These are phyloP conservation scores for Rafetus swinhoei DNA, from an alignment of 2,113 vertebrate species.

Conservation along the genomic window DNA sequence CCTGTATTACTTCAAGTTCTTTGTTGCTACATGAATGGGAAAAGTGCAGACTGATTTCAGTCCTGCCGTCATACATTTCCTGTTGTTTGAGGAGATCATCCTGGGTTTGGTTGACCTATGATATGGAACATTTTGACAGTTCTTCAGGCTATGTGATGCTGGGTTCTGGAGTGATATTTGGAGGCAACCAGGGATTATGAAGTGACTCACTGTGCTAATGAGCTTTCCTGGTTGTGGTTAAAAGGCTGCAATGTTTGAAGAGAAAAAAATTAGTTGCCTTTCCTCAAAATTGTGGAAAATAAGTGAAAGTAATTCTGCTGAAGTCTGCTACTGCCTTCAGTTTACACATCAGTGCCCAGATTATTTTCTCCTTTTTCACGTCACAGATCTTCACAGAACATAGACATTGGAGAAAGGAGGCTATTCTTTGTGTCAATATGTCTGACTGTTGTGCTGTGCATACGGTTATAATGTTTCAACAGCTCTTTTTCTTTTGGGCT, in stretches of 20 bases:
- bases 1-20: background rate
- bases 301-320: background rate
- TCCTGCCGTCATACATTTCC: background rate
- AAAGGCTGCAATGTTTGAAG: background rate
- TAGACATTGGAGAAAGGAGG: rapidly evolving
- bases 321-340: background rate
- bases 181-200: background rate
- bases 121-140: slow-evolving; percentile 1
- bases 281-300: background rate
- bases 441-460: background rate
- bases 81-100: slow-evolving; percentile 16
- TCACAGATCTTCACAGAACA: background rate
- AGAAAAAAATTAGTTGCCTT: background rate
- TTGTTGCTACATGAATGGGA: background rate
- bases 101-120: background rate
- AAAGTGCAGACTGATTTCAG: background rate
- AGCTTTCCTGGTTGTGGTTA: background rate
- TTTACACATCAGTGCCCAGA: background rate
- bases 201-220: background rate
- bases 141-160: background rate
- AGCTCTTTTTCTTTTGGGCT: background rate
- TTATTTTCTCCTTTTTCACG: background rate
- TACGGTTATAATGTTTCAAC: background rate
- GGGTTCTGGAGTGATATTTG: slow-evolving; percentile 28
- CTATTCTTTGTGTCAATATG: rapidly evolving